Evolutionary conservation across 2,888 invertebrate genomes (phyloP).

Genomic region (Mayetiola destructor): DNA sequence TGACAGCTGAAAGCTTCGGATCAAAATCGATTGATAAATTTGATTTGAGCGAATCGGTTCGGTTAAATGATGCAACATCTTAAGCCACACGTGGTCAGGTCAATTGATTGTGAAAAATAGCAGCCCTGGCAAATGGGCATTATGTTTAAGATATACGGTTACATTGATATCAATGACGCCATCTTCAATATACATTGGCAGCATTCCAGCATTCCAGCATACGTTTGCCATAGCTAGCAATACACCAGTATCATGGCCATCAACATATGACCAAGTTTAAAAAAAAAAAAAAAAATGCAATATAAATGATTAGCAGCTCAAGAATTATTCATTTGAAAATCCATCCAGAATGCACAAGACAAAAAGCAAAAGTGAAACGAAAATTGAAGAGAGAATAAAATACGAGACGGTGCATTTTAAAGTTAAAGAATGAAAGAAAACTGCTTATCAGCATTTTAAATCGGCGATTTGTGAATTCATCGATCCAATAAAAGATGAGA

Average conservation of each 20-base stretch:
- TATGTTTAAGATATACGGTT: too few relatives aligned
- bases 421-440: not conserved
- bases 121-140: not conserved
- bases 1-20: not conserved
- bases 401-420: too few relatives aligned
- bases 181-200: not conserved
- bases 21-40: not conserved
- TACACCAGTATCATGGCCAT: not conserved
- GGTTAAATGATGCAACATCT: not conserved
- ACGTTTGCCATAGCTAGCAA: too few relatives aligned
- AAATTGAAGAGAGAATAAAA: not conserved
- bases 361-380: not conserved
- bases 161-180: conserved; percentile 8
- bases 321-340: not conserved
- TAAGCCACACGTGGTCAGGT: too few relatives aligned
- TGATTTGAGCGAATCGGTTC: conserved; percentile 5
- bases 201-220: too few relatives aligned
- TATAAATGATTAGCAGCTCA: not conserved
- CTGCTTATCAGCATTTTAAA: not conserved
- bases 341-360: too few relatives aligned
- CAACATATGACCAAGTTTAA: too few relatives aligned
- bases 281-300: too few relatives aligned
- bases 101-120: conserved; percentile 6
- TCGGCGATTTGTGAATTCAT: conserved; percentile 7
- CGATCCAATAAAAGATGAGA: not conserved